These are phyloP conservation scores for Anguilla pacifica DNA, from an alignment of 2,797 vertebrate species.

Conservation along the genomic window DNA sequence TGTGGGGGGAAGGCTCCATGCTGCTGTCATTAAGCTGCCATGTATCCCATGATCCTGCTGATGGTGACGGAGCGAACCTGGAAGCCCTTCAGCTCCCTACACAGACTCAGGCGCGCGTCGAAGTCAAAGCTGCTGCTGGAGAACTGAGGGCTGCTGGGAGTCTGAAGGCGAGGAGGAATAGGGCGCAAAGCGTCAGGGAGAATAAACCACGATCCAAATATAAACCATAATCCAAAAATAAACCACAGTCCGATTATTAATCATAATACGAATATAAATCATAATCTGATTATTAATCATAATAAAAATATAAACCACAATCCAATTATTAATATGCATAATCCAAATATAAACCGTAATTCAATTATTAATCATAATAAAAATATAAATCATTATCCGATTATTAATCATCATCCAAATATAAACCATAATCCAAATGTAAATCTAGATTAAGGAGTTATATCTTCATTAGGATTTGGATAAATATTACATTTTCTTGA, in stretches of 20 bases:
- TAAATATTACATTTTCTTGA: no score
- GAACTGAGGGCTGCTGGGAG: background rate
- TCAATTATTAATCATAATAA: no score
- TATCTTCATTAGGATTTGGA: no score
- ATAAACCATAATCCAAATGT: no score
- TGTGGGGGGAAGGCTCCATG: constrained; percentile 43
- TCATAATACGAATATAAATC: background rate
- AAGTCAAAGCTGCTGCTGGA: constrained; percentile 33
- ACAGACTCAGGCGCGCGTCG: constrained; percentile 69
- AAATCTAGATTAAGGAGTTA: no score
- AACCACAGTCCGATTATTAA: background rate
- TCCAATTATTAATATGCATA: no score
- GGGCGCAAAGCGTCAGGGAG: background rate
- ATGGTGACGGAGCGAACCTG: constrained; percentile 78
- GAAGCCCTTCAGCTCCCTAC: constrained; percentile 76
- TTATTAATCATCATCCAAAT: no score
- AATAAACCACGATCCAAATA: background rate
- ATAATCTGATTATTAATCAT: background rate
- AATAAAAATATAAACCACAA: background rate
- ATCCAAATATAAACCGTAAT: no score
- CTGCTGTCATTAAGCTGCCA: constrained; percentile 64
- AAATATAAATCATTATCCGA: no score
- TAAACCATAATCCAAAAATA: background rate
- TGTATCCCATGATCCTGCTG: constrained; percentile 75
- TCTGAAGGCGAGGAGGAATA: background rate